Evolutionary conservation across 2,113 vertebrate genomes (phyloP).

Genomic region (Plecturocebus donacophilus): DNA sequence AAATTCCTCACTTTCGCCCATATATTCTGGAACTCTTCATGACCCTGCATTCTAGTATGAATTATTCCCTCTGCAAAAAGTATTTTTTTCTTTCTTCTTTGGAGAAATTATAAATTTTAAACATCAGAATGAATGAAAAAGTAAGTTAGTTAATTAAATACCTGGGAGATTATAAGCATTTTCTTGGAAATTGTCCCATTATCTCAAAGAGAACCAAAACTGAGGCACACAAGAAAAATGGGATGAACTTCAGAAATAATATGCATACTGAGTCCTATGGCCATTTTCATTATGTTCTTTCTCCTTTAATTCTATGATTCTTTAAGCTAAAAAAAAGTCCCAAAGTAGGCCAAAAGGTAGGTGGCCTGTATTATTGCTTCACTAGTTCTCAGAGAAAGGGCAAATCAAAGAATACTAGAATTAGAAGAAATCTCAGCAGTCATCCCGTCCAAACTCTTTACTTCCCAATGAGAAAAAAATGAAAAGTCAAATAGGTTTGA

Average conservation of each 20-base stretch:
- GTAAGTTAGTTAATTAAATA: neutral
- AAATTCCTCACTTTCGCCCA: neutral
- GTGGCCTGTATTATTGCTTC: neutral
- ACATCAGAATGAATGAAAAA: neutral
- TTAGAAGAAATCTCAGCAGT: conserved; percentile 15
- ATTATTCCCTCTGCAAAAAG: neutral
- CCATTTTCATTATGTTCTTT: neutral
- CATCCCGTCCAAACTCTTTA: neutral
- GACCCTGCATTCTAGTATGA: neutral
- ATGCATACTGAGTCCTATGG: neutral
- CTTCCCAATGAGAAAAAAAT: neutral
- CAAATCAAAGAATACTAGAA: conserved; percentile 44
- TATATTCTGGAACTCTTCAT: neutral
- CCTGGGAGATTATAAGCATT: neutral
- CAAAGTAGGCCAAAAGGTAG: neutral
- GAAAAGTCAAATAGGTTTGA: neutral
- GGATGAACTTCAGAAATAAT: conserved; percentile 21
- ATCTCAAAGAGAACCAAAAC: conserved; percentile 50
- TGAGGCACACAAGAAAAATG: neutral
- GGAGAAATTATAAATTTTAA: neutral
- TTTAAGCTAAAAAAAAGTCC: neutral
- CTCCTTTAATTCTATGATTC: neutral
- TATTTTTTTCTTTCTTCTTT: neutral
- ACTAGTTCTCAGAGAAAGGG: neutral
- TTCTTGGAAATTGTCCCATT: neutral